Base-by-base conservation (phyloP, 2,888 invertebrate genomes). In the Nomada fabriciana region DNA sequence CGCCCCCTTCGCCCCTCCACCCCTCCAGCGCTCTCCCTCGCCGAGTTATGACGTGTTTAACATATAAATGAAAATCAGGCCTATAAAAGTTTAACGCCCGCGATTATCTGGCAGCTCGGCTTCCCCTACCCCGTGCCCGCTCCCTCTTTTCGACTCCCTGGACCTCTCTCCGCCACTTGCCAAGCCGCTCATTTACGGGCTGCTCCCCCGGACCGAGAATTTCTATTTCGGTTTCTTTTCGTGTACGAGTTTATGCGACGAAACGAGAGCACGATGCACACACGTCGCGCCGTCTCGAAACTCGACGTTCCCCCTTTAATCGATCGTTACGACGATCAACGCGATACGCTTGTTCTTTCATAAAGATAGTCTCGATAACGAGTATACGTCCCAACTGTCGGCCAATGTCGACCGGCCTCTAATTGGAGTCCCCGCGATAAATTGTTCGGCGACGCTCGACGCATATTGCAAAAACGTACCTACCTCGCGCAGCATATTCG, bases 1-100 rank as follows among this genome's bases (percentile, higher is more conserved):
- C n/a, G 71, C 36, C 61, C 55, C 43, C 55, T 20, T 23, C 68
- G 11, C 18, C 47, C 57, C 18, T 43, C 53, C 55, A 47, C n/a
- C 57, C 29, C 43, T 60, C n/a, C 29, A 61, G 55, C 47, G 43
- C 20, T n/a, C 50, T 52, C 50, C 63, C 53, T 76, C 55, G 29
- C 79, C 82, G 85, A 88, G 90, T 91, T 91, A 91, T 87, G 90
- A 89, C 89, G 87, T 81, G 91, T 90, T 92, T 92, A 92, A 92
- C 92, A 92, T 92, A 91, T 91, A 92, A 92, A 92, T 92, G 91
- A 91, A 91, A 91, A 91, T 91, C 91, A 82, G 88, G 88, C 88
- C 91, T 91, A 91, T 92, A 92, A 92, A 92, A 91, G 86, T 91
- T 92, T 91, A 91, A 91, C 89, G 88, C 85, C 85, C 90, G 89